These are phyloP conservation scores for Tyrannus savana DNA, from an alignment of 2,113 vertebrate genomes.

Conservation along the genomic window DNA sequence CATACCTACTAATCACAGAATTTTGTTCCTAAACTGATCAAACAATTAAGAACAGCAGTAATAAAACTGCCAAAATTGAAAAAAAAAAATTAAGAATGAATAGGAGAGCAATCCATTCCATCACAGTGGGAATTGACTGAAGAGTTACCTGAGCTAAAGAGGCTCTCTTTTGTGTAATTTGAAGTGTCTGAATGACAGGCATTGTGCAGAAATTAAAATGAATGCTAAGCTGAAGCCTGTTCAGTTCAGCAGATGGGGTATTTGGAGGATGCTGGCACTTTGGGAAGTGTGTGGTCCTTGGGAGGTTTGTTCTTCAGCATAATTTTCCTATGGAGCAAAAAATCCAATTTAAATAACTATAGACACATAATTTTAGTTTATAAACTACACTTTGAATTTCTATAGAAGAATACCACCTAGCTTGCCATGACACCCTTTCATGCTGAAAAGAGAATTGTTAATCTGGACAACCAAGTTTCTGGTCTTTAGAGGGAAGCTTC, in stretches of 20 bases:
- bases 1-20: background rate
- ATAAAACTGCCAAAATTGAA: background rate
- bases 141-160: background rate
- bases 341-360: conserved; percentile 4
- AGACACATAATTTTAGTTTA: background rate
- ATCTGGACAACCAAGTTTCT: conserved; percentile 33
- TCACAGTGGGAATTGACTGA: background rate
- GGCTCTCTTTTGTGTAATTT: background rate
- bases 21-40: background rate
- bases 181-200: background rate
- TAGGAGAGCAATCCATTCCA: background rate
- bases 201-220: conserved; percentile 22
- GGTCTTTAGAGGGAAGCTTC: conserved; percentile 24
- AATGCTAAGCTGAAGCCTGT: background rate
- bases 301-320: conserved; percentile 41
- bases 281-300: background rate
- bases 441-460: conserved; percentile 36
- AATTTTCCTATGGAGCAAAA: background rate
- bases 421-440: background rate
- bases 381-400: background rate
- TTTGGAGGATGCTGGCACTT: conserved; percentile 7
- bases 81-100: background rate
- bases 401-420: background rate
- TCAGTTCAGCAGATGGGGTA: background rate
- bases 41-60: background rate